Percentiles rank a stretch among this genome's conserved stretches.
These are phyloP conservation scores for Coccyzus lansbergi DNA, from an alignment of 2,797 vertebrate species.

Conservation along the genomic window DNA sequence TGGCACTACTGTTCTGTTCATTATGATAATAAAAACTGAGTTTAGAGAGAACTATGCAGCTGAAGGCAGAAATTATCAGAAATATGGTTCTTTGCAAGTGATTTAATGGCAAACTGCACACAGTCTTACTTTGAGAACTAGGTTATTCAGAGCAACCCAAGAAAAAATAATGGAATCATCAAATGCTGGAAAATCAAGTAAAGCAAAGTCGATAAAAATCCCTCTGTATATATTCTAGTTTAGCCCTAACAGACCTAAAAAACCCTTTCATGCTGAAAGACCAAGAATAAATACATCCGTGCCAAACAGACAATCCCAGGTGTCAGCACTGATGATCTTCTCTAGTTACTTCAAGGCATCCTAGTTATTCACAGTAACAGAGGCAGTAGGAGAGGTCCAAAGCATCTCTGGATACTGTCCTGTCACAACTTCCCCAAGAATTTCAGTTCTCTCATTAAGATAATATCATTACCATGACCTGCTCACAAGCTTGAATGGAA, in stretches of 20 bases:
- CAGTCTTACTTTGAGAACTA: neutral
- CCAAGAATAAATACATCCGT: neutral
- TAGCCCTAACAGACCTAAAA: neutral
- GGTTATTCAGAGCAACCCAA: neutral
- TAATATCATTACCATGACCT: conserved; percentile 6
- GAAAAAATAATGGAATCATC: neutral
- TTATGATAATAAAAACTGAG: neutral
- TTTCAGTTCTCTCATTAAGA: neutral
- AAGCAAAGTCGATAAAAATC: neutral
- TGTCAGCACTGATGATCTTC: conserved; percentile 14
- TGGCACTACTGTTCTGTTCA: neutral
- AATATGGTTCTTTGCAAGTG: neutral
- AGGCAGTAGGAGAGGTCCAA: neutral
- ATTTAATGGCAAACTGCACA: neutral
- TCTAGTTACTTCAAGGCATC: neutral
- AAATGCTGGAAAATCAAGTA: neutral
- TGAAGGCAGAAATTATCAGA: neutral
- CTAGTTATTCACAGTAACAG: neutral
- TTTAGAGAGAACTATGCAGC: neutral
- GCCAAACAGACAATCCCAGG: neutral
- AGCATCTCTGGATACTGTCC: neutral
- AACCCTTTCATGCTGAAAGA: neutral
- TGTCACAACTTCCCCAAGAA: neutral
- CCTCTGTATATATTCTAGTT: neutral
- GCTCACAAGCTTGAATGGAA: conserved; percentile 16